A percentile compares a stretch with the other conserved stretches of the same genome.
phyloP scores from a whole-genome alignment of 2,113 vertebrate species.

The Percina caprodes region DNA sequence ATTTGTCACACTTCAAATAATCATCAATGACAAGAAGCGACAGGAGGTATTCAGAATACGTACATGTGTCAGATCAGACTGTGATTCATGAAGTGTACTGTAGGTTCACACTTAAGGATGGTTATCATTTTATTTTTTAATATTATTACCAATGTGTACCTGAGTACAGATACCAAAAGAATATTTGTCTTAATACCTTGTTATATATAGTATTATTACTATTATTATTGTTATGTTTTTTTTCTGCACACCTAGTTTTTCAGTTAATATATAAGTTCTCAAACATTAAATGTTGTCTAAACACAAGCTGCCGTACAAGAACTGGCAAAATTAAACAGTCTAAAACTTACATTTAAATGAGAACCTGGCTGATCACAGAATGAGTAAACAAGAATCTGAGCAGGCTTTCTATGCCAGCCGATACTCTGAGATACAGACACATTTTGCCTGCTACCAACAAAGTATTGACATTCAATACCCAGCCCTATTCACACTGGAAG shows the following conservation, averaged over 20 bases:
- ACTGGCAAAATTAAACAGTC: not conserved
- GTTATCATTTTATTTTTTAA: not conserved
- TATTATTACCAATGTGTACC: not conserved
- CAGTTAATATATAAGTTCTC: not conserved
- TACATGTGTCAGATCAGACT: slow-evolving; percentile 5
- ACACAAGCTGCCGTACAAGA: not conserved
- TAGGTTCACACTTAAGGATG: not conserved
- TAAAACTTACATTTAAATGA: not conserved
- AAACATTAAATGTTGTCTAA: slow-evolving; percentile 6
- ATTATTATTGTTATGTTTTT: not conserved
- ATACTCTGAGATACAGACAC: not conserved
- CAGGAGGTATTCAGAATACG: slow-evolving; percentile 44
- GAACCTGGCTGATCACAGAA: not conserved
- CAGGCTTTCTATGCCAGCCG: not conserved
- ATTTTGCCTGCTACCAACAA: not conserved
- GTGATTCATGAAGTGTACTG: slow-evolving; percentile 3
- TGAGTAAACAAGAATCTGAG: not conserved
- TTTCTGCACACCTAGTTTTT: not conserved
- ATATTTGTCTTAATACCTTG: not conserved
- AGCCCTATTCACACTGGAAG: not conserved
- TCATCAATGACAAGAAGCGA: slow-evolving; percentile 47
- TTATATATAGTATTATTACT: no score
- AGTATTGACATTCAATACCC: not conserved
- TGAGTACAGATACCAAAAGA: not conserved
- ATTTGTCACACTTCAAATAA: slow-evolving; percentile 42